Percentiles rank a stretch among this genome's conserved stretches.
phyloP scores from a whole-genome alignment of 1,140 invertebrate genomes.

The Cryptotermes secundus region DNA sequence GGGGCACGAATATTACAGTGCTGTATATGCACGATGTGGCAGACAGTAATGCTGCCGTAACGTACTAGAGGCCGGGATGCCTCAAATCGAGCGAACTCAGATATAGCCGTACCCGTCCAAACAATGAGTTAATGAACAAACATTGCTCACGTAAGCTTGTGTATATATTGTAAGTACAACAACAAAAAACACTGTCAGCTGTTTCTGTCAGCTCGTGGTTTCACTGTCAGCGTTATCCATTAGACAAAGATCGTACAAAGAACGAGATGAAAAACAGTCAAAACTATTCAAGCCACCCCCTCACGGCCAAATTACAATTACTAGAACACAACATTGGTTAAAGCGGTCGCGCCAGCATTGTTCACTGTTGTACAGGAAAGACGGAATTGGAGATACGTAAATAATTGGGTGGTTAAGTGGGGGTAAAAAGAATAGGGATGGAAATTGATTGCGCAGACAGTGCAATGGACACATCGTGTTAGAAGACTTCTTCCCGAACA shows the following conservation, averaged over 20 bases:
- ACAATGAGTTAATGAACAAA: slow-evolving; percentile 7
- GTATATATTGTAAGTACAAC: neutral
- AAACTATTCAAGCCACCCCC: neutral
- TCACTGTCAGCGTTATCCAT: neutral
- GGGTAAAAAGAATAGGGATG: neutral
- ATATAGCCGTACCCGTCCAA: neutral
- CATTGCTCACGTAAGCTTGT: neutral
- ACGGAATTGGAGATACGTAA: neutral
- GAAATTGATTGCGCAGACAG: neutral
- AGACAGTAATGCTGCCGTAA: neutral
- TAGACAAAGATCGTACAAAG: neutral
- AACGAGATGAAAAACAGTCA: neutral
- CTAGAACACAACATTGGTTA: neutral
- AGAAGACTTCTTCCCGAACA: neutral
- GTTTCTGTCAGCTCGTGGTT: neutral
- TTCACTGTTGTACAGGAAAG: neutral
- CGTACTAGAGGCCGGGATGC: neutral
- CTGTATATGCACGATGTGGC: neutral
- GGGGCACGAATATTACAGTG: too few relatives aligned
- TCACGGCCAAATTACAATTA: neutral
- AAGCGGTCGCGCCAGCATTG: neutral
- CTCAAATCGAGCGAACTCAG: neutral
- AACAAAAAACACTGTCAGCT: neutral
- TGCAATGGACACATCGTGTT: neutral
- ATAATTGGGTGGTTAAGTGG: neutral